Base-by-base conservation (phyloP, 2,797 vertebrate genomes). In the Pipistrellus pygmaeus region DNA sequence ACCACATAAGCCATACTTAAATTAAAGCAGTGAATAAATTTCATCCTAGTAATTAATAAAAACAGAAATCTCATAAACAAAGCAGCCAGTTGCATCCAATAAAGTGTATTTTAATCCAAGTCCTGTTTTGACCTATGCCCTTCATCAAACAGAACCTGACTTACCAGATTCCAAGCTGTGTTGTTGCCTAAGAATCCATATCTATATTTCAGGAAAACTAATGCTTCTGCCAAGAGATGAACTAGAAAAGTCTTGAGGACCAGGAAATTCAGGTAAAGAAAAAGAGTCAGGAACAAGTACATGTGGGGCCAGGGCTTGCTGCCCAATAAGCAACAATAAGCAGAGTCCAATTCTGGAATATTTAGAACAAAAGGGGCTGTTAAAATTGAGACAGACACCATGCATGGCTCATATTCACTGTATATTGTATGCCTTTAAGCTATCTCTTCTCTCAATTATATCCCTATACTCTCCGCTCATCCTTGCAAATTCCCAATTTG, bases 71-170 rank as follows among this genome's bases (percentile, higher is more conserved):
- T 94, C 53, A 82, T 48, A 15, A 92, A 48, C 5, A 62, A 83
- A 76, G 75, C 21, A 85, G 8, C 17, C 14, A 73, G 5, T 76
- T 71, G 23, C 41, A 72, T 53, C 15, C 6, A 82, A 55, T 8
- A 72, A 90, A 87, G 85, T 48, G 11, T 82, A 80, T 46, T 82
- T 94, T 81, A 84, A 88, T 73, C n/a, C 27, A 81, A 76, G 53
- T 88, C 32, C 83, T 44, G 13, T 72, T 27, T 90, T 88, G 53
- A 85, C 15, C 35, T 41, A 30, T n/a, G 21, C 15, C n/a, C 13
- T 80, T 88, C 13, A 25, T 23, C 30, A 92, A 88, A 60, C 6
- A 60, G 32, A 72, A 81, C 15, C 88, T 85, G 21, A 55, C 3
- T 78, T 83, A 72, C 5, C 38, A 88, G 27, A 12, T 64, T 90